Conservation (phyloP, 2,888 invertebrate species). For the Polydrusus cervinus region DNA sequence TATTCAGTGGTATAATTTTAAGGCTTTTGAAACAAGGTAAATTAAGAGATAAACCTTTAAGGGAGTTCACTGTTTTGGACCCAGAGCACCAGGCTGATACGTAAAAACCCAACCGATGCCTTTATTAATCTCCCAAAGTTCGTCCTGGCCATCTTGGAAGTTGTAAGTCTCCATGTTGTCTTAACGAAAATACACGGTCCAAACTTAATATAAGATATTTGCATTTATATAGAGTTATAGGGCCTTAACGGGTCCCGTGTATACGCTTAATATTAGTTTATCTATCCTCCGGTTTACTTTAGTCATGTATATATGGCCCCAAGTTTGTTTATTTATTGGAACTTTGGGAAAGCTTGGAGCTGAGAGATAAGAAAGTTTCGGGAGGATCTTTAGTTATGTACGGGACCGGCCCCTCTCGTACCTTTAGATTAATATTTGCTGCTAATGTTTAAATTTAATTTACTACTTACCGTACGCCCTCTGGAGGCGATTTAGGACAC, state of each 20-base stretch:
- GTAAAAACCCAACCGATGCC: too few relatives aligned
- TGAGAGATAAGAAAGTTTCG: constrained; percentile 59
- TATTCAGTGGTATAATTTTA: too few relatives aligned
- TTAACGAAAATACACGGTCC: constrained; percentile 69
- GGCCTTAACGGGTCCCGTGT: constrained; percentile 61
- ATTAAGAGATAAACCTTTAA: too few relatives aligned
- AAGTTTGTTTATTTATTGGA: constrained; percentile 69
- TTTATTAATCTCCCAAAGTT: constrained; percentile 17
- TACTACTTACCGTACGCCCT: constrained; percentile 4
- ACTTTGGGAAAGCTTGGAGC: constrained; percentile 56
- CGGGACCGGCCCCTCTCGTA: constrained; percentile 42
- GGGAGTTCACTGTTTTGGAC: too few relatives aligned
- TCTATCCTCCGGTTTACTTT: constrained; percentile 69
- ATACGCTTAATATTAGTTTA: constrained; percentile 71
- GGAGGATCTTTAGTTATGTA: constrained; percentile 43
- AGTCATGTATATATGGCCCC: constrained; percentile 68
- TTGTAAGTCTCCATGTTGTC: constrained; percentile 64
- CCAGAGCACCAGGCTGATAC: too few relatives aligned
- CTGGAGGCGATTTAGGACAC: background rate
- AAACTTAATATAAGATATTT: constrained; percentile 71
- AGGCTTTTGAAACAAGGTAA: too few relatives aligned
- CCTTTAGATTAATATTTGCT: constrained; percentile 41
- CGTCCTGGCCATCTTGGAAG: constrained; percentile 39
- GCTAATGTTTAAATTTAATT: constrained; percentile 47
- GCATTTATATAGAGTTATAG: constrained; percentile 72